These are phyloP conservation scores for Misgurnus anguillicaudatus DNA, from an alignment of 2,113 vertebrate genomes.

Conservation along the genomic window DNA sequence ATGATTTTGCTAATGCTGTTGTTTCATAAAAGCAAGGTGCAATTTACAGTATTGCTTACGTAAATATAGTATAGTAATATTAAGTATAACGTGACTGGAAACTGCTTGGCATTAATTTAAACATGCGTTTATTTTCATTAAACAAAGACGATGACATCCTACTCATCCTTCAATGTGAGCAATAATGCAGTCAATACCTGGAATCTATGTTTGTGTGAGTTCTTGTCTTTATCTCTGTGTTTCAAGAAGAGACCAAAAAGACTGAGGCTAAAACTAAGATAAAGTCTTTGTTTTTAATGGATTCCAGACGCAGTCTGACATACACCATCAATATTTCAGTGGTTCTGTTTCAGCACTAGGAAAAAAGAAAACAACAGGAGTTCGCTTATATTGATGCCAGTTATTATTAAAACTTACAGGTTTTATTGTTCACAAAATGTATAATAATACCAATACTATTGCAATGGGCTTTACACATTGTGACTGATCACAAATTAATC, in stretches of 20 bases:
- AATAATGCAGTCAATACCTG: constrained; percentile 1
- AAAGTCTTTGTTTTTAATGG: constrained; percentile 67
- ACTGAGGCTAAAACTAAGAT: constrained; percentile 40
- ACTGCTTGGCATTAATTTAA: background rate
- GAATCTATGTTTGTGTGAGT: constrained; percentile 1
- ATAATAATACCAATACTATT: background rate
- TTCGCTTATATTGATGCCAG: constrained; percentile 64
- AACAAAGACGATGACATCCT: background rate
- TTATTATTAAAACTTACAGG: constrained; percentile 55
- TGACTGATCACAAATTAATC: background rate
- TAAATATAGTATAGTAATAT: too few relatives aligned
- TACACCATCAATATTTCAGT: constrained; percentile 76
- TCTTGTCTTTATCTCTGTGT: constrained; percentile 8
- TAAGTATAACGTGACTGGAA: background rate
- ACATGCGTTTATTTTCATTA: background rate
- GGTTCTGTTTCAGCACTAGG: constrained; percentile 63
- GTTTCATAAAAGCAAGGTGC: too few relatives aligned
- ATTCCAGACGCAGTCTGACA: constrained; percentile 66
- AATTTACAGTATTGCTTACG: too few relatives aligned
- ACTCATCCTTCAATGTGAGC: background rate
- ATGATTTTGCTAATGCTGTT: too few relatives aligned
- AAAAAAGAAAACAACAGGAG: constrained; percentile 67
- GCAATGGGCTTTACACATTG: background rate
- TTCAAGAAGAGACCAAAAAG: constrained; percentile 14
- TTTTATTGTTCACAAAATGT: background rate